A percentile compares a stretch with the other conserved stretches of the same genome.
These are phyloP conservation scores for Galeopsomyia nigrocyanea DNA, from an alignment of 2,888 invertebrate genomes.

Conservation along the genomic window DNA sequence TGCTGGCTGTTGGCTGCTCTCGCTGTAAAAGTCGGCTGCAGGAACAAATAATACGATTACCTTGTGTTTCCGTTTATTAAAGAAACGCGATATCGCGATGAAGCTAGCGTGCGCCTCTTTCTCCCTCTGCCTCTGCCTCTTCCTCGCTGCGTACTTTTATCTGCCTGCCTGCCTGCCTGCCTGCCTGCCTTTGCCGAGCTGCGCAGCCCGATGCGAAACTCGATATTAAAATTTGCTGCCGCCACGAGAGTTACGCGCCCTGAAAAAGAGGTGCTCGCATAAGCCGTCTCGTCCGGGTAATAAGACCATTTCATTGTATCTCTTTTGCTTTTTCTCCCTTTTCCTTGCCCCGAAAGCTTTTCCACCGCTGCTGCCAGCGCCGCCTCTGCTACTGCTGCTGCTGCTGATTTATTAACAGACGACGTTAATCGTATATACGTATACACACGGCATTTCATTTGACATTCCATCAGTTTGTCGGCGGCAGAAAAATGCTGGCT, in stretches of 20 bases:
- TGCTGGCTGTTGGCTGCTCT: constrained; percentile 8
- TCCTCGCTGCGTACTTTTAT: constrained; percentile 26
- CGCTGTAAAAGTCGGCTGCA: constrained; percentile 58
- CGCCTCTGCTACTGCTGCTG: no score
- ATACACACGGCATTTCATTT: no score
- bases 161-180: constrained; percentile 45
- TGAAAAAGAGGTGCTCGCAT: constrained; percentile 47
- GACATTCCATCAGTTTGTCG: no score
- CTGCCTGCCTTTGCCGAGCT: constrained; percentile 48
- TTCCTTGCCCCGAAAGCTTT: not conserved
- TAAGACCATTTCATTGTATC: constrained; percentile 55
- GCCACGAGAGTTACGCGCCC: constrained; percentile 60
- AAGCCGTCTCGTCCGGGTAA: constrained; percentile 62
- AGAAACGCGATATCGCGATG: constrained; percentile 67
- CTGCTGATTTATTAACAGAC: constrained; percentile 25
- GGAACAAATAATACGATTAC: constrained; percentile 70
- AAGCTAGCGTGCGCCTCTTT: constrained; percentile 39
- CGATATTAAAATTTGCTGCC: constrained; percentile 65
- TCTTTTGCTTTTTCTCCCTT: constrained; percentile 11
- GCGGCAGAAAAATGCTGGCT: no score
- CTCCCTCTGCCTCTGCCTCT: constrained; percentile 40
- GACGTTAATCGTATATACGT: not conserved
- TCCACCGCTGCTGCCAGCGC: not conserved
- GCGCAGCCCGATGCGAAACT: constrained; percentile 66
- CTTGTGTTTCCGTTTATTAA: constrained; percentile 69